These are phyloP conservation scores for Sciaenops ocellatus DNA, from an alignment of 2,797 vertebrate genomes.

Conservation along the genomic window DNA sequence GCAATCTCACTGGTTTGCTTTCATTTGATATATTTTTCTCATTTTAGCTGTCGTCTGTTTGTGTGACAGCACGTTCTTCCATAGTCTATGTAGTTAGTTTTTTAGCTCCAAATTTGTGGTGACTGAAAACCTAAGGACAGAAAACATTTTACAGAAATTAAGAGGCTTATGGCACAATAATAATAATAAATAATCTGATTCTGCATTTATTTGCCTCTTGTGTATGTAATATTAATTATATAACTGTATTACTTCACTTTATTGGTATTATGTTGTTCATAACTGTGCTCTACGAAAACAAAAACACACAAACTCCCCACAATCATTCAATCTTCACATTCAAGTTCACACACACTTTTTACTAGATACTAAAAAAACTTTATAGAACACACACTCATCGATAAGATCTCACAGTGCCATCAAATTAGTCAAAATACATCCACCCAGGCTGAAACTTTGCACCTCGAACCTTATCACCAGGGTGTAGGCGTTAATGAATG, in stretches of 20 bases:
- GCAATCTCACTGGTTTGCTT: neutral
- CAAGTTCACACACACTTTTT: no score
- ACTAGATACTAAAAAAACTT: neutral
- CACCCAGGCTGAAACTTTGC: neutral
- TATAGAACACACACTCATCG: neutral
- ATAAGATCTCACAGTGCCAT: slow-evolving; percentile 18
- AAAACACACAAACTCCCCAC: no score
- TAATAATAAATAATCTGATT: neutral
- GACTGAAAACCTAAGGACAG: neutral
- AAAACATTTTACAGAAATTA: neutral
- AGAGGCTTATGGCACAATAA: no score
- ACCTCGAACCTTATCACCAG: neutral
- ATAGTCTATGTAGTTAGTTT: neutral
- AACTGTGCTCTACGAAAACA: neutral
- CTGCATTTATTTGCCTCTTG: neutral
- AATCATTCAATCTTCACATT: no score
- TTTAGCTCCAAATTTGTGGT: neutral
- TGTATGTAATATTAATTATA: neutral
- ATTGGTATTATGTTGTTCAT: neutral
- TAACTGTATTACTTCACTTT: neutral
- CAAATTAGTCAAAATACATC: neutral
- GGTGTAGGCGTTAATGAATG: neutral
- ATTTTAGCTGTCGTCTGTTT: neutral
- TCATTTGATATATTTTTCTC: neutral
- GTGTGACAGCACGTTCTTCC: neutral